These are phyloP conservation scores for Drosophila neocordata DNA, from an alignment of 1,140 invertebrate species.

Conservation along the genomic window DNA sequence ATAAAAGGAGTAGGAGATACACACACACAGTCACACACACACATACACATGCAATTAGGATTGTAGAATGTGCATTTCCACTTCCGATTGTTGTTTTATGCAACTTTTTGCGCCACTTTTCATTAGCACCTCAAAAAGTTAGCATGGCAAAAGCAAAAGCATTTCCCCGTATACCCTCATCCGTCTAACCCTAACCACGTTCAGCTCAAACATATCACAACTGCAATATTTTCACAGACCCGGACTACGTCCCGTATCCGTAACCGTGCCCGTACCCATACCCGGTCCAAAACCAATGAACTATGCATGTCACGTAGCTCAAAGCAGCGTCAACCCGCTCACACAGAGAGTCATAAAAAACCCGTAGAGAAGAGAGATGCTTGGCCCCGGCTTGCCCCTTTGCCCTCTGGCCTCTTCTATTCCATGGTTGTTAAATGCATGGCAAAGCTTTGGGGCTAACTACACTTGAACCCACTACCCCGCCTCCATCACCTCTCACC, in stretches of 20 bases:
- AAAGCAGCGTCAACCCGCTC: constrained; percentile 45
- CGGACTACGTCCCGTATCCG: constrained; percentile 22
- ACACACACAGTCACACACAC: not conserved
- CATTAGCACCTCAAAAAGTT: constrained; percentile 67
- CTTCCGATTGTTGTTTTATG: constrained; percentile 41
- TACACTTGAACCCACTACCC: constrained; percentile 57
- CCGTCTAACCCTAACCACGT: constrained; percentile 1
- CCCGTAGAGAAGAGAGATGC: constrained; percentile 27
- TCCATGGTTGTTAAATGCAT: constrained; percentile 70
- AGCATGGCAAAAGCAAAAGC: not conserved
- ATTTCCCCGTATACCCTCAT: constrained; percentile 12
- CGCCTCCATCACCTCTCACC: not conserved
- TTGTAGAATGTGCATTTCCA: constrained; percentile 22
- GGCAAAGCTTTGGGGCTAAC: constrained; percentile 72
- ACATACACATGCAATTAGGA: constrained; percentile 50
- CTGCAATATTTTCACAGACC: constrained; percentile 67
- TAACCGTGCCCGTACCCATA: constrained; percentile 17
- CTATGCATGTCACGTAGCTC: constrained; percentile 76
- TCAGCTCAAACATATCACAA: constrained; percentile 75
- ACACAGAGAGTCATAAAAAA: constrained; percentile 37
- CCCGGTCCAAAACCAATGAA: constrained; percentile 70
- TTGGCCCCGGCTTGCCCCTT: constrained; percentile 35
- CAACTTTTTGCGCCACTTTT: constrained; percentile 69
- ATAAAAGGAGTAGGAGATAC: not conserved
- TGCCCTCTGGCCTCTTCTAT: constrained; percentile 32